Evolutionary conservation across 2,797 vertebrate genomes (phyloP).

Genomic region (Sparus aurata): DNA sequence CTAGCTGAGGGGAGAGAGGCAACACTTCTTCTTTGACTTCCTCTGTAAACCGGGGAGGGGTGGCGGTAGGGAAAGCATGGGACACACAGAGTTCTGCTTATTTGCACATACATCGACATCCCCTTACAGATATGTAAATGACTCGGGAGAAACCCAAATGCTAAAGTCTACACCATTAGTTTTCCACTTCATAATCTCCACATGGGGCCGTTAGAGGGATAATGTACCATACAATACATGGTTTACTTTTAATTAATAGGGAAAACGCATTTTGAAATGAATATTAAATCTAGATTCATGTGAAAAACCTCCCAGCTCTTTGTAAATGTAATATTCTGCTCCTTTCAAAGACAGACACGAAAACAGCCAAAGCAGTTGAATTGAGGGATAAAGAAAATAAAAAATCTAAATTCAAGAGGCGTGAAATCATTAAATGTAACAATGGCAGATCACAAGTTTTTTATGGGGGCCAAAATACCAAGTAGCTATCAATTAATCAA

Average conservation of each 20-base stretch:
- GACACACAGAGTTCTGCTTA: conserved; percentile 92
- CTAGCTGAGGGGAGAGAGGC: conserved; percentile 90
- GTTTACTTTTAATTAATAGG: conserved; percentile 99
- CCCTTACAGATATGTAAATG: conserved; percentile 96
- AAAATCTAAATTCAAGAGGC: conserved; percentile 66
- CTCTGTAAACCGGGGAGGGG: conserved; percentile 83
- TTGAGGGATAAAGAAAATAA: conserved; percentile 29
- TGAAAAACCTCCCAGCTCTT: conserved; percentile 89
- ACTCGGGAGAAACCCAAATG: conserved; percentile 95
- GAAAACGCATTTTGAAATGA: conserved; percentile 95
- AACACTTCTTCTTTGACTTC: conserved; percentile 89
- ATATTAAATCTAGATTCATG: conserved; percentile 99
- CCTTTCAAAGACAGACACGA: conserved; percentile 59
- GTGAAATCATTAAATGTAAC: conserved; percentile 73
- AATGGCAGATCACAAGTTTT: conserved; percentile 64
- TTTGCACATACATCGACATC: conserved; percentile 95
- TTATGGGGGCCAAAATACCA: conserved; percentile 50
- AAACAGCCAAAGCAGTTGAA: conserved; percentile 53
- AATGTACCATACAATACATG: conserved; percentile 99
- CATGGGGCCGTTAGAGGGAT: conserved; percentile 99
- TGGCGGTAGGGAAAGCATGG: conserved; percentile 72
- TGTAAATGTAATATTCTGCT: conserved; percentile 76
- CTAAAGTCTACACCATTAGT: conserved; percentile 99
- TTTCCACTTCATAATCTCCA: conserved; percentile 99
- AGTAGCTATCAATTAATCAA: too few relatives aligned